A percentile compares a stretch with the other conserved stretches of the same genome.
Conservation (phyloP, 2,888 invertebrate genomes). For the Arrhopalites spinosus region DNA sequence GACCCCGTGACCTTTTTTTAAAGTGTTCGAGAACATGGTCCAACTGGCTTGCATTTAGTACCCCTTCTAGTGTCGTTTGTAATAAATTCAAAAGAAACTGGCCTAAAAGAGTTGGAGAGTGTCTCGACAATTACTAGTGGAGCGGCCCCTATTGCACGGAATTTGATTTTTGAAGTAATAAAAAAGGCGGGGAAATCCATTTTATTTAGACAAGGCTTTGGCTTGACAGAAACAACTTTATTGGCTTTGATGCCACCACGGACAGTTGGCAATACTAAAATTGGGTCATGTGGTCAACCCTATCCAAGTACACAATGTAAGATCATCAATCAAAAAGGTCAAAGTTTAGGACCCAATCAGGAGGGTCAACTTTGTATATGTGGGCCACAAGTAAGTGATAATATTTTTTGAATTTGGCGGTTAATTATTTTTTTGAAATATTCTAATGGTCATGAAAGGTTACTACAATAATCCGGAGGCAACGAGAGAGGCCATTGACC, state of each 20-base stretch:
- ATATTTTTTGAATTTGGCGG: no score
- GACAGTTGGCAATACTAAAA: no score
- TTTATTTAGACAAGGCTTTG: no score
- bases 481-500: slow-evolving; percentile 72
- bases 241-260: no score
- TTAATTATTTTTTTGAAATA: no score
- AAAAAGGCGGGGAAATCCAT: no score
- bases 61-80: slow-evolving; percentile 78
- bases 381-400: slow-evolving; percentile 74
- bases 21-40: background rate
- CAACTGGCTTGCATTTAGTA: slow-evolving; percentile 63
- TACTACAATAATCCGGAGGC: slow-evolving; percentile 78
- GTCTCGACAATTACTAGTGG: slow-evolving; percentile 69
- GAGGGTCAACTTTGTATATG: slow-evolving; percentile 74
- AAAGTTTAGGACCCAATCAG: slow-evolving; percentile 66
- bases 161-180: no score
- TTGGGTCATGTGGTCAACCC: slow-evolving; percentile 69
- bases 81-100: slow-evolving; percentile 72
- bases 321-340: slow-evolving; percentile 65
- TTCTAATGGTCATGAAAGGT: slow-evolving; percentile 69
- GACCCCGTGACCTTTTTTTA: no score
- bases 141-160: slow-evolving; percentile 68
- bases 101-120: slow-evolving; percentile 69
- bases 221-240: no score
- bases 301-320: slow-evolving; percentile 72